phyloP scores from a whole-genome alignment of 2,888 invertebrate genomes.

The Abrostola triplasia region DNA sequence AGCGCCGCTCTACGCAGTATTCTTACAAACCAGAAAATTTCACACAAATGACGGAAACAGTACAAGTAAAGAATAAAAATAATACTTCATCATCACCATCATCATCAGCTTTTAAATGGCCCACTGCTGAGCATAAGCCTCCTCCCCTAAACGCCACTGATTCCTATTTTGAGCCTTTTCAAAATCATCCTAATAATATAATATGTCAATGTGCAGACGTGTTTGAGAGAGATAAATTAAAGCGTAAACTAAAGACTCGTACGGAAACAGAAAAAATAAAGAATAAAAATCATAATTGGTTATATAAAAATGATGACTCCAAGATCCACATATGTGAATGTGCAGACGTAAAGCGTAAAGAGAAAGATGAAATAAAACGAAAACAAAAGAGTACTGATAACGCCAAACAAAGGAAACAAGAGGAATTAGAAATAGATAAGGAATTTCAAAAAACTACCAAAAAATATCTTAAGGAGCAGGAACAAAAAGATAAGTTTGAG shows the following conservation, averaged over 20 bases:
- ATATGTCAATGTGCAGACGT: constrained; percentile 6
- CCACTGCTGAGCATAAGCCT: too few species aligned
- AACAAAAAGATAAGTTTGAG: constrained; percentile 35
- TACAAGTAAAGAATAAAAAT: neutral
- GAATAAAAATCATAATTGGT: constrained; percentile 8
- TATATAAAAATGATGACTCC: too few species aligned
- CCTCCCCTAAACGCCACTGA: too few species aligned
- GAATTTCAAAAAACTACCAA: constrained; percentile 37
- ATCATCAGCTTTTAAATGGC: too few species aligned
- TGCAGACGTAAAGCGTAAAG: constrained; percentile 1
- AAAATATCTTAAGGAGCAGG: constrained; percentile 45
- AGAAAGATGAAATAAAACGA: constrained; percentile 9
- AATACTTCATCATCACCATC: too few species aligned
- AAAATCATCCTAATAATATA: too few species aligned
- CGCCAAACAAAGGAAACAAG: constrained; percentile 14
- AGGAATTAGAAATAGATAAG: constrained; percentile 19
- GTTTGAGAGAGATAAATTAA: constrained; percentile 2
- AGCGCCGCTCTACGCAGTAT: neutral
- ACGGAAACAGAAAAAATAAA: constrained; percentile 18
- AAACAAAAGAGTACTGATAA: constrained; percentile 17
- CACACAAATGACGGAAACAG: constrained; percentile 6
- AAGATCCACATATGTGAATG: too few species aligned
- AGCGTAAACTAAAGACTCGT: constrained; percentile 19
- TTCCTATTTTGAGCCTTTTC: too few species aligned
- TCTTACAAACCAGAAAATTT: neutral